These are phyloP conservation scores for Brachypalpus laphriformis DNA, from an alignment of 2,888 invertebrate species.

Conservation along the genomic window DNA sequence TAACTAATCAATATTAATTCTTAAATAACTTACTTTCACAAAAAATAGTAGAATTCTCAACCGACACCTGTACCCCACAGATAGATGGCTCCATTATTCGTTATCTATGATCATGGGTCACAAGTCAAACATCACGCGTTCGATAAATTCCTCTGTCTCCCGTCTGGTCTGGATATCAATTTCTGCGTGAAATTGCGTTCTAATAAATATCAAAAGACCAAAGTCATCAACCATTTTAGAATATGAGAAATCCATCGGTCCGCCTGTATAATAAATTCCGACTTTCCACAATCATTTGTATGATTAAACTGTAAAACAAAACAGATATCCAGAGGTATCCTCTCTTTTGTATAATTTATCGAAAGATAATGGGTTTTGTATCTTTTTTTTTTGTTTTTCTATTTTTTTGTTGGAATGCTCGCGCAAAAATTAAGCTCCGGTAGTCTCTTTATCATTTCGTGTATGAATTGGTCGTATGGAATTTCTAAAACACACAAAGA, in stretches of 20 bases:
- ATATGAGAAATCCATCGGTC: not conserved
- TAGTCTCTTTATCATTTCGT: constrained; percentile 6
- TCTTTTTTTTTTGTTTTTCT: not conserved
- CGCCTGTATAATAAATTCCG: not conserved
- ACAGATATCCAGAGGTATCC: not conserved
- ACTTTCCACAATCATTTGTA: constrained; percentile 6
- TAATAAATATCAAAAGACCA: not conserved
- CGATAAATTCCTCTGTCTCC: not conserved
- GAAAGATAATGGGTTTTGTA: not conserved
- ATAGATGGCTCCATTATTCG: not conserved
- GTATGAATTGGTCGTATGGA: constrained; percentile 12
- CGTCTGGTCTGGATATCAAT: not conserved
- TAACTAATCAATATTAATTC: constrained; percentile 14
- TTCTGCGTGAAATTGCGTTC: constrained; percentile 35
- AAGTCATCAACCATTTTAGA: constrained; percentile 16
- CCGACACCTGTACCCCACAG: constrained; percentile 26
- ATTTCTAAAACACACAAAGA: constrained; percentile 34
- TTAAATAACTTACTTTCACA: constrained; percentile 15
- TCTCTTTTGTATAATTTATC: not conserved
- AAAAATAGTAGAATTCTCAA: not conserved
- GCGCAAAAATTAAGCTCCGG: constrained; percentile 47
- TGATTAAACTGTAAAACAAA: constrained; percentile 43
- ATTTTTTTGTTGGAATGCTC: constrained; percentile 28
- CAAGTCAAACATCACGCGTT: constrained; percentile 7
- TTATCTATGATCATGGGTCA: constrained; percentile 23